phyloP scores from a whole-genome alignment of 2,113 vertebrate species.

The Coregonus clupeaformis region DNA sequence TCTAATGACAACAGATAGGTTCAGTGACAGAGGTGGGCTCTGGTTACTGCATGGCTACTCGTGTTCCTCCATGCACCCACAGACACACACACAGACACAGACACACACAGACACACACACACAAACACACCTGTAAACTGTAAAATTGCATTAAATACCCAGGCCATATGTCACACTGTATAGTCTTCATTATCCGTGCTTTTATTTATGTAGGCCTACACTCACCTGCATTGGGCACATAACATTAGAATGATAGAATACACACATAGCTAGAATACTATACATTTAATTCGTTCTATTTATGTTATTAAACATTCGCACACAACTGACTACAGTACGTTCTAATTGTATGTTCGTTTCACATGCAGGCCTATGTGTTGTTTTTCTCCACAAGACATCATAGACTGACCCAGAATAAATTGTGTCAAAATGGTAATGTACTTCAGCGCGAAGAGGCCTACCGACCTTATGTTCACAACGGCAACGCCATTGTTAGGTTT shows the following conservation, averaged over 20 bases:
- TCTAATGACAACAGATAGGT: slow-evolving; percentile 49
- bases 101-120: too few species aligned
- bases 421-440: neutral
- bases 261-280: too few species aligned
- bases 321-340: too few species aligned
- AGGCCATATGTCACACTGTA: neutral
- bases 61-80: slow-evolving; percentile 25
- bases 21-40: slow-evolving; percentile 24
- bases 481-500: neutral
- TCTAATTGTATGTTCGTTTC: too few species aligned
- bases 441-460: neutral
- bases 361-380: too few species aligned
- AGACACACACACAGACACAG: neutral
- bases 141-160: neutral
- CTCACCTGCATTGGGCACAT: neutral
- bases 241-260: too few species aligned
- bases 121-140: neutral
- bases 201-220: neutral
- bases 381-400: too few species aligned
- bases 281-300: too few species aligned
- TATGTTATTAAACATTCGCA: too few species aligned
- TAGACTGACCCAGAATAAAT: too few species aligned
- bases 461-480: neutral
- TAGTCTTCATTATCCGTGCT: neutral
- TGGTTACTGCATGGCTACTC: slow-evolving; percentile 54